Base-by-base conservation (phyloP, 1,140 invertebrate species). In the Neodiprion fabricii region DNA sequence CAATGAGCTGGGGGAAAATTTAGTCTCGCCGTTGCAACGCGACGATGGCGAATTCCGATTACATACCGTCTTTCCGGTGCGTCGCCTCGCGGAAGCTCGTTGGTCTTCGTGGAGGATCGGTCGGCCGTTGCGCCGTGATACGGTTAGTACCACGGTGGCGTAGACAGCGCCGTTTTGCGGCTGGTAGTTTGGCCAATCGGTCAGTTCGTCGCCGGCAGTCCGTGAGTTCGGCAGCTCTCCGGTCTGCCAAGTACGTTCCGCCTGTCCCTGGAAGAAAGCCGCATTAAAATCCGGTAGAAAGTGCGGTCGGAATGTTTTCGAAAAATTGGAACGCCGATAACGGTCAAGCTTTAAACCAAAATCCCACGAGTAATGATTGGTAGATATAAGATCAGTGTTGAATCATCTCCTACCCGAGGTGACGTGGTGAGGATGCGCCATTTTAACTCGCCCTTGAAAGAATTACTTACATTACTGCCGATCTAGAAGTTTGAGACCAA, bases 191-290 rank as follows among this genome's bases (percentile, higher is more conserved):
- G 79, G 81, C 79, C 80, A 80, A 80, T 86, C 86, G 85, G 83
- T 84, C 87, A 88, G 86, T 88, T 88, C 85, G 80, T 87, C 83
- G 83, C 83, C 85, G 84, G 81, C 83, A 75, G 81, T 83, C 82
- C 81, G 82, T 80, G 84, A 77, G 79, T 75, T 74, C 83, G 82
- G 83, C 82, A 76, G 81, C 53, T 61, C 53, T 61, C 3, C 9
- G 11, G 53, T 14, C 53, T 61, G 28, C 28, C 28, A 40, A 40
- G 28, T 40, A 40, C 2, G 28, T 40, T 5, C 28, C 28, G 5
- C 28, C 28, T 40, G 28, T 40, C 28, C 28, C 28, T 40, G 28
- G 5, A 40, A 40, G 28, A 40, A 40, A 40, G 28, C 28, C 28
- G 28, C 28, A 40, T 40, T 40, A 40, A 40, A 40, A 40, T 40